Evolutionary conservation across 1,140 invertebrate genomes (phyloP).

Genomic region (Lepidurus apus): DNA sequence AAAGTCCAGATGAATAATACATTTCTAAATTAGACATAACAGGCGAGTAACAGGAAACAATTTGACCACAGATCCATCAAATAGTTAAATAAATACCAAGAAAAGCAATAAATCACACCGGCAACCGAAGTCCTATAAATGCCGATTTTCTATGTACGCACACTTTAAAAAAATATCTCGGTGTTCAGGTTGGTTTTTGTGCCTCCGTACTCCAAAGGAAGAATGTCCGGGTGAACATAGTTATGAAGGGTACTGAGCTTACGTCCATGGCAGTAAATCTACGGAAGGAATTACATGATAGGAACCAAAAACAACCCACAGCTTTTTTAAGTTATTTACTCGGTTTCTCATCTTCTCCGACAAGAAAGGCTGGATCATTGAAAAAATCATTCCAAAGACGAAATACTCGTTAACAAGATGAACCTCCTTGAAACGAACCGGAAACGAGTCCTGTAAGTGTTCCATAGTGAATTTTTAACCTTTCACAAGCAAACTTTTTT

Average conservation of each 20-base stretch:
- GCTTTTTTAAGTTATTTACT: slow-evolving; percentile 49
- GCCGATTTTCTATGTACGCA: too few species aligned
- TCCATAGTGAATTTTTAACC: not conserved
- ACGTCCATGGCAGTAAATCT: slow-evolving; percentile 73
- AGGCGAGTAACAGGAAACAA: too few species aligned
- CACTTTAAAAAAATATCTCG: not conserved
- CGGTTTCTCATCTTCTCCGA: slow-evolving; percentile 73
- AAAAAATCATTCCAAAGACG: slow-evolving; percentile 80
- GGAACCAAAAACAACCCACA: not conserved
- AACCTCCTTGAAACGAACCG: slow-evolving; percentile 79
- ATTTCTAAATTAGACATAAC: too few species aligned
- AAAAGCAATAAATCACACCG: too few species aligned
- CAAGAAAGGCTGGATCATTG: slow-evolving; percentile 80
- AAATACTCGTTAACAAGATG: slow-evolving; percentile 85
- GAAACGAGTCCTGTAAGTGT: slow-evolving; percentile 69
- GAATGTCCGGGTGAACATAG: slow-evolving; percentile 55
- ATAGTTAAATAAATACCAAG: too few species aligned
- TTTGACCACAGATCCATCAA: too few species aligned
- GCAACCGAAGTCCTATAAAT: too few species aligned
- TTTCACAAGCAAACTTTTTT: not conserved
- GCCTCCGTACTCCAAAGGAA: slow-evolving; percentile 66
- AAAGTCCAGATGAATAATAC: too few species aligned
- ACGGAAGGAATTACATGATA: slow-evolving; percentile 36
- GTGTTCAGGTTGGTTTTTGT: slow-evolving; percentile 62
- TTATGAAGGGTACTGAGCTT: slow-evolving; percentile 58